Percentiles rank a stretch among this genome's conserved stretches.
phyloP scores from a whole-genome alignment of 1,140 invertebrate species.

The Leptonema lineaticorne region DNA sequence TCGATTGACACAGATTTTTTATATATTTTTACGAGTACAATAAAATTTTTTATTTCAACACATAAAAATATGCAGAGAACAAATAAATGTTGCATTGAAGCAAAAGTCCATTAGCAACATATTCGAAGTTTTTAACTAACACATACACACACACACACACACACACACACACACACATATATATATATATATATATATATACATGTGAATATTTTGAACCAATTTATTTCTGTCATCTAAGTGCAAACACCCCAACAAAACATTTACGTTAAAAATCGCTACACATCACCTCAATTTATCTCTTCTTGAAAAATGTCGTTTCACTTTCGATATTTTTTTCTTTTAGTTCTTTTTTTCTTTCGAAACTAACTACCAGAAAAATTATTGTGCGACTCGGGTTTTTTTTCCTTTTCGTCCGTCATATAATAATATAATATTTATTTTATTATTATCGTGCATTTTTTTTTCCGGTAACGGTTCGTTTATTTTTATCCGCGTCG shows the following conservation, averaged over 20 bases:
- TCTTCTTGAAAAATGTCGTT: slow-evolving; percentile 41
- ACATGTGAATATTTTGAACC: slow-evolving; percentile 30
- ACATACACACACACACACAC: slow-evolving; percentile 15
- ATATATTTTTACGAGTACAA: too few species aligned
- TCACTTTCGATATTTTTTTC: slow-evolving; percentile 40
- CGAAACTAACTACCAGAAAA: not conserved
- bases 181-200: not conserved
- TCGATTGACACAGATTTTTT: too few species aligned
- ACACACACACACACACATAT: not conserved
- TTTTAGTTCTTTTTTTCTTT: not conserved
- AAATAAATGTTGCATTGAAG: too few species aligned
- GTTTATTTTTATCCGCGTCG: slow-evolving; percentile 34
- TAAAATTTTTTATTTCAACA: not conserved
- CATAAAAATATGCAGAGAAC: not conserved
- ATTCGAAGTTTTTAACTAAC: not conserved
- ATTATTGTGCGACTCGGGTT: too few species aligned
- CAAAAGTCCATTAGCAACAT: slow-evolving; percentile 20
- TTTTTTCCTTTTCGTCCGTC: too few species aligned
- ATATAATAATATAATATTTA: too few species aligned
- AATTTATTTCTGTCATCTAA: slow-evolving; percentile 41
- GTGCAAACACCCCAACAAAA: slow-evolving; percentile 26
- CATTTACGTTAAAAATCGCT: slow-evolving; percentile 24
- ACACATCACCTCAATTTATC: slow-evolving; percentile 36
- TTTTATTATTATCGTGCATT: not conserved
- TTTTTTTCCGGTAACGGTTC: slow-evolving; percentile 26